Base-by-base conservation (phyloP, 2,113 vertebrate genomes). In the rabbit (Oryctolagus cuniculus) region DNA sequence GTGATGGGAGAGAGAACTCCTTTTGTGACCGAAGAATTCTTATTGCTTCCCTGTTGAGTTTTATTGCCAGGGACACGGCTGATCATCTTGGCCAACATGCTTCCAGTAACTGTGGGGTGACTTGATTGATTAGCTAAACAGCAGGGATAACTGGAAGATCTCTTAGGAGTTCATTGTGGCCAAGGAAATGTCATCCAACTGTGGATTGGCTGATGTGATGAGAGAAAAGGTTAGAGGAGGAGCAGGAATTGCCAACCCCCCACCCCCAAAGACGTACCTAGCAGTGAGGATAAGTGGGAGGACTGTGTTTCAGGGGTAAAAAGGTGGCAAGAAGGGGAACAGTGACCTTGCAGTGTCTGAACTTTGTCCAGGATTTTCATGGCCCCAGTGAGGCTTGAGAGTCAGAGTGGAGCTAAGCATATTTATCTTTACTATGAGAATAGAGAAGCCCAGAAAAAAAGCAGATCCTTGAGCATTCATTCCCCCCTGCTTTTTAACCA, bases 11-110 rank as follows among this genome's bases (percentile, higher is more conserved):
- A 95, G 58, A 89, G 64, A 15, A 10, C 29, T 83, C 58, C 88
- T 91, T 96, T 97, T 95, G 92, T 96, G 90, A 87, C 92, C 64
- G 25, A 95, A 96, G 95, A 97, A 95, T 96, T 95, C 95, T 85
- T 96, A 96, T 70, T 96, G 96, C 92, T 91, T 92, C 96, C 92
- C 95, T 15, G 0, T 84, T 75, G 92, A 92, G 92, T 96, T 97
- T 97, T 97, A 97, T 95, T 93, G 96, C 95, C 63, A 79, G 74
- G 15, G 81, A 87, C 90, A 91, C 0, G 31, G 81, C 69, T 49
- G 81, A 90, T 89, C 92, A 92, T 95, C 67, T 44, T 72, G 79
- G 79, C 78, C 94, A 96, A 94, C 74, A 92, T 88, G 63, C 89
- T 96, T 97, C 92, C 89, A 95, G 96, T 83, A 94, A 94, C 96